Conservation (phyloP, 2,113 vertebrate genomes). For the Hemibates koningsi region DNA sequence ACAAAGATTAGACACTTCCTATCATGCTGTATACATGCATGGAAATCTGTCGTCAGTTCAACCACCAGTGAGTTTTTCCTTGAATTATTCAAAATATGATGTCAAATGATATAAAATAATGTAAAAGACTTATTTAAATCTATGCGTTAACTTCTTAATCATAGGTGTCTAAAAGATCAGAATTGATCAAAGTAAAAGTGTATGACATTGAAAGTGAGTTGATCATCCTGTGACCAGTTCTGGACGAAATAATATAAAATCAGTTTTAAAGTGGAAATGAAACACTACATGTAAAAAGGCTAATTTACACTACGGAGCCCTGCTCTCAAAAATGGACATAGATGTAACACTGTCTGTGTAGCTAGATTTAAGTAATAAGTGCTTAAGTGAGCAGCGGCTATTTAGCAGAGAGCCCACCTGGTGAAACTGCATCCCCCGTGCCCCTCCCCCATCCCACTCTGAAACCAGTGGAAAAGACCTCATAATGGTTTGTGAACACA, state of each 20-base stretch:
- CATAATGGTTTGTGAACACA: background rate
- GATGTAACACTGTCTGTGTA: background rate
- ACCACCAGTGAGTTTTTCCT: background rate
- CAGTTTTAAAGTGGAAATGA: background rate
- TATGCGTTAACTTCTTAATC: background rate
- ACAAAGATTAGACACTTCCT: background rate
- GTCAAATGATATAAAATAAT: background rate
- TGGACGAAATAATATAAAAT: background rate
- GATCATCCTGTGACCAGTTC: background rate
- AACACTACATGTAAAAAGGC: background rate
- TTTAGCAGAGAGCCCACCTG: constrained; percentile 41
- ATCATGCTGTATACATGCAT: background rate
- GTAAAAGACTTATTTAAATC: background rate
- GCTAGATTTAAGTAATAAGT: background rate
- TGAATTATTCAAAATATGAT: background rate
- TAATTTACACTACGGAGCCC: background rate
- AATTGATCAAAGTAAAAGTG: background rate
- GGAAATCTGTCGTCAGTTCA: background rate
- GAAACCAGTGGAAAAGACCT: background rate
- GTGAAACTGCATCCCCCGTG: background rate
- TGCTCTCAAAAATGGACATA: background rate
- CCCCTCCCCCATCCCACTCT: background rate
- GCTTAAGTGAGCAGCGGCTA: background rate
- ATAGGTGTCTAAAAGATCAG: background rate
- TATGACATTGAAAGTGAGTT: background rate